Conservation (phyloP, 2,888 invertebrate species). For the Dimorphilus gyrociliatus region DNA sequence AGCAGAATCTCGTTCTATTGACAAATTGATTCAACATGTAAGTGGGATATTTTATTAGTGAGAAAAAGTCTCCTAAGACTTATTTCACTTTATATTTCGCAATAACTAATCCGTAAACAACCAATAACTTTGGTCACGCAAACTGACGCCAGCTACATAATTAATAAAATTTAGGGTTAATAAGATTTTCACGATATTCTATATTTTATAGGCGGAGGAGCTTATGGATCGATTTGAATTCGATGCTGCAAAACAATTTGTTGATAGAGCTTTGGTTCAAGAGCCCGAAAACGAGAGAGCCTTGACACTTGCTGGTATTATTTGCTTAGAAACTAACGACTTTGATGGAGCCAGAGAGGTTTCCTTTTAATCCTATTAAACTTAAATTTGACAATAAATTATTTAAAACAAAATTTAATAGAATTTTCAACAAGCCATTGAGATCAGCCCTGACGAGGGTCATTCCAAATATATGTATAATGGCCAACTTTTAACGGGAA, state of each 20-base stretch:
- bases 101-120: too few species aligned
- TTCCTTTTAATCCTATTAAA: constrained; percentile 4
- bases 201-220: constrained; percentile 26
- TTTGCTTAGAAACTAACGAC: constrained; percentile 35
- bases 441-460: constrained; percentile 33
- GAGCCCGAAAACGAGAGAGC: constrained; percentile 34
- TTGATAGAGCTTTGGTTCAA: constrained; percentile 32
- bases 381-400: too few species aligned
- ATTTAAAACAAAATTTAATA: too few species aligned
- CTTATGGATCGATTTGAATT: constrained; percentile 36
- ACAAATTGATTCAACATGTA: too few species aligned
- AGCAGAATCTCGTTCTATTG: too few species aligned
- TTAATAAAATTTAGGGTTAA: too few species aligned
- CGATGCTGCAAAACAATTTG: constrained; percentile 36
- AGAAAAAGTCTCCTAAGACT: too few species aligned
- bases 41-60: too few species aligned
- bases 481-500: constrained; percentile 36
- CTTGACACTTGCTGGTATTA: constrained; percentile 32
- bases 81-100: too few species aligned
- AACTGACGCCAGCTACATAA: too few species aligned
- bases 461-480: constrained; percentile 39
- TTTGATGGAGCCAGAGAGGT: constrained; percentile 35
- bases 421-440: constrained; percentile 33
- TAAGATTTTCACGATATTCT: too few species aligned
- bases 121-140: too few species aligned